Conservation (phyloP, 2,113 vertebrate genomes). For the Oncorhynchus kisutch region DNA sequence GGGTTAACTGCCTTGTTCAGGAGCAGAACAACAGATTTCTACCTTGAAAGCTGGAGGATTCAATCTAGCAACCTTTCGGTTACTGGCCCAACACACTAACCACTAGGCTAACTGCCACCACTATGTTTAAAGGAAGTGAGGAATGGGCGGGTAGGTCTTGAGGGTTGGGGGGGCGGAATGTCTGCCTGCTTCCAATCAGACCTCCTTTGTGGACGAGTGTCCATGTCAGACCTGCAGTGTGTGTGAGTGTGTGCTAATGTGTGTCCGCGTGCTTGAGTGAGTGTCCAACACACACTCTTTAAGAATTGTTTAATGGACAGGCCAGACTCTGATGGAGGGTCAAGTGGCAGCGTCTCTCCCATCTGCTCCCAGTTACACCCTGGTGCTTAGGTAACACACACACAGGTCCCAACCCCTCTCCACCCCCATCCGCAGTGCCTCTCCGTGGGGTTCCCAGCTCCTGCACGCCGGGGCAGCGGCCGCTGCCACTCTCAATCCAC, state of each 20-base stretch:
- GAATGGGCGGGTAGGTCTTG: background rate
- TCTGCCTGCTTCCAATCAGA: constrained; percentile 62
- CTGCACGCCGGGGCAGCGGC: background rate
- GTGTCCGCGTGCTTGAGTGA: too few species aligned
- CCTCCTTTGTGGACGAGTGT: constrained; percentile 25
- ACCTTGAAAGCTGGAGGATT: too few species aligned
- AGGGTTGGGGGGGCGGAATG: background rate
- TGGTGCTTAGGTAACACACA: constrained; percentile 5
- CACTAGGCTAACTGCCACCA: too few species aligned
- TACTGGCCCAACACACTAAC: too few species aligned
- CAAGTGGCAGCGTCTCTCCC: constrained; percentile 6
- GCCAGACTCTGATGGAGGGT: constrained; percentile 26
- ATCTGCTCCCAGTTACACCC: constrained; percentile 29
- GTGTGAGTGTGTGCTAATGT: too few species aligned
- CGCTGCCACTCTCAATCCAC: background rate
- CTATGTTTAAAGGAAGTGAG: constrained; percentile 20
- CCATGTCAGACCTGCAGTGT: background rate
- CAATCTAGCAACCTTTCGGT: too few species aligned
- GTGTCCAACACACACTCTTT: background rate
- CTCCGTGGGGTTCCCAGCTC: background rate
- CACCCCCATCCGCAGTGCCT: background rate
- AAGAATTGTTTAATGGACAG: constrained; percentile 19
- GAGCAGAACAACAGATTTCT: too few species aligned
- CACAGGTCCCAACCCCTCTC: background rate
- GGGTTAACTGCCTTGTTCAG: too few species aligned